Base-by-base conservation (phyloP, 2,797 vertebrate genomes). In the Cryptoprocta ferox region DNA sequence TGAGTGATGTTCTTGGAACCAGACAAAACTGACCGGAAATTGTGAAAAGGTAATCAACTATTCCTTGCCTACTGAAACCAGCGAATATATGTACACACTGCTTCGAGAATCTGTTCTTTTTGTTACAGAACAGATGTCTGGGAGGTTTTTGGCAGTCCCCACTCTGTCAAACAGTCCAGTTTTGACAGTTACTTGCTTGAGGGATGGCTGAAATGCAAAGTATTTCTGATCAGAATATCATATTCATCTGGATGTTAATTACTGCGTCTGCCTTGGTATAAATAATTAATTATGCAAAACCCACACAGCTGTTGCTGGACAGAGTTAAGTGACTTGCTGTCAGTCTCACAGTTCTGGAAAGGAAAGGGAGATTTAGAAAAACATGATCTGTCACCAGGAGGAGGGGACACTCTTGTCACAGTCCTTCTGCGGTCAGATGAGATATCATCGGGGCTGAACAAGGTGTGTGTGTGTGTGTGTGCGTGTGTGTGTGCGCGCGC, bases 251-350 rank as follows among this genome's bases (percentile, higher is more conserved):
- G 99, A 99, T 99, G 99, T 99, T 99, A 99, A 99, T 99, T 99
- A 99, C 99, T 99, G 99, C 99, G 99, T 99, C 99, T 99, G 99
- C 99, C 99, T 99, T 98, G 98, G 98, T 99, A 99, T 99, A 99
- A 99, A 99, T 99, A 99, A 99, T 99, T 99, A 99, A 99, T 99
- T 99, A 99, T 99, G 99, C 99, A 99, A 99, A 99, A 99, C 99
- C 99, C 99, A 99, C 99, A 99, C 99, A 99, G 99, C 99, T 99
- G 99, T 99, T 99, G 99, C 99, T 99, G 99, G 99, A 99, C 99
- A 98, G 99, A 99, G 99, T 99, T 99, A 99, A 99, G 99, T 99
- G 99, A 99, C 99, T 99, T 99, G 99, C 99, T 99, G 99, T 99
- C 99, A 99, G 99, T 99, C 99, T 99, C 98, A 98, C 84, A 75